Percentiles rank a stretch among this genome's conserved stretches.
Evolutionary conservation across 2,113 vertebrate species (phyloP).

Genomic region (Nothobranchius kuhntae): DNA sequence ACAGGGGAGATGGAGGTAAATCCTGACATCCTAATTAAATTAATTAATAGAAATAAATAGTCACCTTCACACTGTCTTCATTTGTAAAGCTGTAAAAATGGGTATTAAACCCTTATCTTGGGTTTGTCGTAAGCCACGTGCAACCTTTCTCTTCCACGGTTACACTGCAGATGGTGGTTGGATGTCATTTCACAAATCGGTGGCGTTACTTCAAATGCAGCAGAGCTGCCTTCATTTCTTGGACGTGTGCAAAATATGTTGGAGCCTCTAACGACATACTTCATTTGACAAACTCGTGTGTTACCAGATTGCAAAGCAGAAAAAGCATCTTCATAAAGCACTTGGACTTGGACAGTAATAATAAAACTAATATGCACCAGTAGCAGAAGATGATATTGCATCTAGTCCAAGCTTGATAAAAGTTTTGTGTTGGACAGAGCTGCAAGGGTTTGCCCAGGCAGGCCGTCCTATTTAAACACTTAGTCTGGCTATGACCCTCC

Average conservation of each 20-base stretch:
- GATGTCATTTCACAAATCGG: conserved; percentile 50
- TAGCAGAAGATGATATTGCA: conserved; percentile 21
- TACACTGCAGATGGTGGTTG: conserved; percentile 69
- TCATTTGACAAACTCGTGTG: conserved; percentile 59
- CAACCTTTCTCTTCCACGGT: conserved; percentile 29
- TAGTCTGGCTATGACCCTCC: no score
- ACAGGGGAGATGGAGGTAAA: conserved; percentile 61
- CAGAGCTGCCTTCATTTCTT: conserved; percentile 29
- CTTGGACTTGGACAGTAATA: conserved; percentile 48
- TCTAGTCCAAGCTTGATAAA: conserved; percentile 23
- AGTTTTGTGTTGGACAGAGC: conserved; percentile 16
- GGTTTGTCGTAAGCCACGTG: conserved; percentile 74
- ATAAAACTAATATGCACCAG: background rate
- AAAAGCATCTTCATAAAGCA: conserved; percentile 37
- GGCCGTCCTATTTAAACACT: no score
- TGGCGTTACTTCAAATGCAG: conserved; percentile 26
- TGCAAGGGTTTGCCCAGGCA: no score
- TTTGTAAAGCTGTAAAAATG: conserved; percentile 78
- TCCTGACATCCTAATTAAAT: conserved; percentile 74
- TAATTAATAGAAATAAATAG: conserved; percentile 82
- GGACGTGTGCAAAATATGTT: conserved; percentile 20
- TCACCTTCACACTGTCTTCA: conserved; percentile 75
- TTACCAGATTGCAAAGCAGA: conserved; percentile 41
- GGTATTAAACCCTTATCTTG: conserved; percentile 72
- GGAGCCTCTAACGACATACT: conserved; percentile 44